These are phyloP conservation scores for Stegodyphus dumicola DNA, from an alignment of 1,140 invertebrate genomes.

Conservation along the genomic window DNA sequence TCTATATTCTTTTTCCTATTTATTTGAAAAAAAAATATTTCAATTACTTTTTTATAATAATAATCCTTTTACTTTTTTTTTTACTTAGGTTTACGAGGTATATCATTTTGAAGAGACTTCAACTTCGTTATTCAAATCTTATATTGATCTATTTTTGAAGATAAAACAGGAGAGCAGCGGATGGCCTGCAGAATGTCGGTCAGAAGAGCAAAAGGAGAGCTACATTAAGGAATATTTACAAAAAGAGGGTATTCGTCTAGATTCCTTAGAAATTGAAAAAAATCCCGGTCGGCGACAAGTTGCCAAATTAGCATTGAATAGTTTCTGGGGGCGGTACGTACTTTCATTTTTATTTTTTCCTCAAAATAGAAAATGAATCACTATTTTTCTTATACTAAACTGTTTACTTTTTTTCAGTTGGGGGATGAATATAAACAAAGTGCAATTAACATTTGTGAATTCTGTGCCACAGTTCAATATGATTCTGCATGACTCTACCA, in stretches of 20 bases:
- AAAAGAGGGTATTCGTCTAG: slow-evolving; percentile 25
- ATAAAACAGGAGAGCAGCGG: slow-evolving; percentile 48
- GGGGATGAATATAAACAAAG: slow-evolving; percentile 2
- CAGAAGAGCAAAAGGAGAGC: not conserved
- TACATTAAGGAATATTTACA: slow-evolving; percentile 5
- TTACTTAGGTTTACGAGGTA: slow-evolving; percentile 62
- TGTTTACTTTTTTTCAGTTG: not conserved
- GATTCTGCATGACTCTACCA: slow-evolving; percentile 1
- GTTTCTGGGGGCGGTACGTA: slow-evolving; percentile 4
- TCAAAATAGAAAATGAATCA: no score
- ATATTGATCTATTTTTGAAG: slow-evolving; percentile 63
- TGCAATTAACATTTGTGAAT: slow-evolving; percentile 1
- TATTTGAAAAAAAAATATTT: no score
- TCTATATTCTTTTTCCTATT: no score
- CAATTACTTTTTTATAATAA: no score
- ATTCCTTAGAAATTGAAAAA: not conserved
- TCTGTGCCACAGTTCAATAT: slow-evolving; percentile 4
- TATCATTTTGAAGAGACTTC: slow-evolving; percentile 58
- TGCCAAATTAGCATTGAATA: slow-evolving; percentile 13
- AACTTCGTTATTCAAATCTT: slow-evolving; percentile 57
- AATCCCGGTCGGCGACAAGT: slow-evolving; percentile 34
- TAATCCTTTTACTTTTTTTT: not conserved
- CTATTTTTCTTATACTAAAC: not conserved
- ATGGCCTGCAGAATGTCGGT: slow-evolving; percentile 14
- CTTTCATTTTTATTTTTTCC: not conserved